Evolutionary conservation across 37 sponge, comb jelly and placozoan genomes (phyloP).

Genomic region (Halichondria panicea): DNA sequence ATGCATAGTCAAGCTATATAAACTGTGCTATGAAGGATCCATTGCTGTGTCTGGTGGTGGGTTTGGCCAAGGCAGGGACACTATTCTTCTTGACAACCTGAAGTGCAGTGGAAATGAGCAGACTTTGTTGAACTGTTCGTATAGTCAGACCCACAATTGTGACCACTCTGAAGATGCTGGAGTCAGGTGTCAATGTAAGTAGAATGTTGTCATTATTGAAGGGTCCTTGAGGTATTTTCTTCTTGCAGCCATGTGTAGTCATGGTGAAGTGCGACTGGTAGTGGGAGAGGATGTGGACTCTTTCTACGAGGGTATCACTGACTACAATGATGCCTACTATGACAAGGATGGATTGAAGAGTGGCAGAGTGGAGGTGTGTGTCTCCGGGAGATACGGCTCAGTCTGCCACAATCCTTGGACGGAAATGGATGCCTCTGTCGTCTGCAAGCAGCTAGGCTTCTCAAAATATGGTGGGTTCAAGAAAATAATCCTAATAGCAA

Average conservation of each 20-base stretch:
- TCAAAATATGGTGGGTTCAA: slow-evolving; percentile 27
- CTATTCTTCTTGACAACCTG: too few species aligned
- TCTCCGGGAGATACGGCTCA: slow-evolving; percentile 40
- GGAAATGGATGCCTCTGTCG: slow-evolving; percentile 38
- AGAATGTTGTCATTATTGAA: too few species aligned
- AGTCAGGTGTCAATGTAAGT: too few species aligned
- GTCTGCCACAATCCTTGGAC: slow-evolving; percentile 36
- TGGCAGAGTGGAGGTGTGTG: slow-evolving; percentile 50
- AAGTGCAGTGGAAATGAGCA: too few species aligned
- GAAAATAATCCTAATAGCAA: not conserved
- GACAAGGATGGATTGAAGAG: slow-evolving; percentile 27
- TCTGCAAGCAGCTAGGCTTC: slow-evolving; percentile 41
- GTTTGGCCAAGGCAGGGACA: too few species aligned
- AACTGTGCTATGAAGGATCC: too few species aligned
- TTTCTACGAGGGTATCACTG: slow-evolving; percentile 8
- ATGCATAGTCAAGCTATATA: too few species aligned
- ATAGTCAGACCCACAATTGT: too few species aligned
- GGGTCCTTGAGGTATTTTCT: too few species aligned
- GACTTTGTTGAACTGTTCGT: too few species aligned
- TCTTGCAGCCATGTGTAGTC: slow-evolving; percentile 10
- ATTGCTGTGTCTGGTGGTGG: too few species aligned
- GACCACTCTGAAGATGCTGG: too few species aligned
- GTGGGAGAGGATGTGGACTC: not conserved
- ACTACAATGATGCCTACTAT: slow-evolving; percentile 1
- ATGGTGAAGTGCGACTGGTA: slow-evolving; percentile 21